Conservation (phyloP, 2,797 vertebrate genomes). For the Pygocentrus nattereri region DNA sequence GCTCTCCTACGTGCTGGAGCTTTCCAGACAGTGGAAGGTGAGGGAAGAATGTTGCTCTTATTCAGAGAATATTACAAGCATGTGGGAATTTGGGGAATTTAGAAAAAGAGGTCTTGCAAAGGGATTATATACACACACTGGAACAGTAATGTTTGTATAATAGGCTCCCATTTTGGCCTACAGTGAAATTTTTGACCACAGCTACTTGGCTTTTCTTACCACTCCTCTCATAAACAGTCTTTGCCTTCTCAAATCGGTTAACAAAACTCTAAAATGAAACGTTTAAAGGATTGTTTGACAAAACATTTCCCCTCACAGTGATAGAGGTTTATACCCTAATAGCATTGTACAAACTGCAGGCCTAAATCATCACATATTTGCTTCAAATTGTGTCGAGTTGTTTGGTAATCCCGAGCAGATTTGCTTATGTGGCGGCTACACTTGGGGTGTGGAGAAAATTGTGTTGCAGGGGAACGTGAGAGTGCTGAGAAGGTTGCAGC, state of each 20-base stretch:
- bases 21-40: neutral
- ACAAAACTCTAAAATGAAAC: neutral
- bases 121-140: neutral
- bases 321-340: too few species aligned
- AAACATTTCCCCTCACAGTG: too few species aligned
- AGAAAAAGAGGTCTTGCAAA: neutral
- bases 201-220: neutral
- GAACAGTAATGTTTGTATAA: neutral
- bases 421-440: too few species aligned
- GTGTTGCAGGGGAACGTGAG: too few species aligned
- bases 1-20: neutral
- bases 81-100: constrained; percentile 17
- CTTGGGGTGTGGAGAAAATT: too few species aligned
- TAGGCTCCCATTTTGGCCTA: neutral
- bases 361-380: too few species aligned
- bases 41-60: neutral
- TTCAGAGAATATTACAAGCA: constrained; percentile 22
- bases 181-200: constrained; percentile 3
- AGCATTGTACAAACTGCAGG: too few species aligned
- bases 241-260: neutral
- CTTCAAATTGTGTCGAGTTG: too few species aligned
- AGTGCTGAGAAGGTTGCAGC: too few species aligned
- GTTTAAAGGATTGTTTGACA: neutral
- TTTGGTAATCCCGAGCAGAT: too few species aligned
- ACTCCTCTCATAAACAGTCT: neutral